phyloP scores from a whole-genome alignment of 2,113 vertebrate genomes.

The Ctenodactylus gundi region DNA sequence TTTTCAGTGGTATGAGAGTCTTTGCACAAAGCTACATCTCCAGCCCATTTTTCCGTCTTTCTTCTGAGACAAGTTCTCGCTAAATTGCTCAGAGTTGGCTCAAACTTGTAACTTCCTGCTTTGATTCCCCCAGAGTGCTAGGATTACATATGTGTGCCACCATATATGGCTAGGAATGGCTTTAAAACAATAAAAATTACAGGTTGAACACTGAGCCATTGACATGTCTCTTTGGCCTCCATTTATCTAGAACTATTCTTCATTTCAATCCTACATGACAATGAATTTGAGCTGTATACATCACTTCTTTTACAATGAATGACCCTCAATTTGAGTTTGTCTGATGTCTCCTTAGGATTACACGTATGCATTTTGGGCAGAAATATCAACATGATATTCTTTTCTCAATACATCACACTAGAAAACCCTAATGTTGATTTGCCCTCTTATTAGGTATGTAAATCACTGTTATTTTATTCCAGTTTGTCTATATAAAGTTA shows the following conservation, averaged over 20 bases:
- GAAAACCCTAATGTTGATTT: neutral
- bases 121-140: neutral
- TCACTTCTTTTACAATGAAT: neutral
- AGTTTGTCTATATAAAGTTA: neutral
- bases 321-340: neutral
- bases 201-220: neutral
- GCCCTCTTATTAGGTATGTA: neutral
- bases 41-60: neutral
- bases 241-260: neutral
- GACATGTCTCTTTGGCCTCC: neutral
- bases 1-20: too few relatives aligned
- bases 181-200: neutral
- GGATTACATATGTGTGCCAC: neutral
- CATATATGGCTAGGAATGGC: neutral
- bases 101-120: neutral
- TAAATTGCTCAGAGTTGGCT: too few relatives aligned
- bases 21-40: neutral
- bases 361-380: neutral
- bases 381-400: neutral
- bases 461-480: neutral
- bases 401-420: neutral
- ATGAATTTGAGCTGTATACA: neutral
- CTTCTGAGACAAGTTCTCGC: neutral
- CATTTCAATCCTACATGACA: neutral
- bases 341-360: neutral